These are phyloP conservation scores for Saccopteryx leptura DNA, from an alignment of 2,113 vertebrate genomes.

Conservation along the genomic window DNA sequence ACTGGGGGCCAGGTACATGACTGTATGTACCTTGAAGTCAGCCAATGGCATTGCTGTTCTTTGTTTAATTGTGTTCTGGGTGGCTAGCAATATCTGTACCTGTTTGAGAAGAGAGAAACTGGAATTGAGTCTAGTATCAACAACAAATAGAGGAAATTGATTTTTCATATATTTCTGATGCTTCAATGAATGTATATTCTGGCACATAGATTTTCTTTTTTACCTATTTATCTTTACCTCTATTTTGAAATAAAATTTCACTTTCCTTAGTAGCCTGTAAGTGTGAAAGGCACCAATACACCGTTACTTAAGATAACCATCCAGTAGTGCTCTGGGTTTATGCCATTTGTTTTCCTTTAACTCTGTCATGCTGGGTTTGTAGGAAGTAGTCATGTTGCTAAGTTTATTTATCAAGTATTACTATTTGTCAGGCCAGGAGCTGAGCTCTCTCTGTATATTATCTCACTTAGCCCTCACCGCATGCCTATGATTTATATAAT, in stretches of 20 bases:
- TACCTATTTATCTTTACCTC: neutral
- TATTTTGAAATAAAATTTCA: constrained; percentile 26
- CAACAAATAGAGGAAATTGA: neutral
- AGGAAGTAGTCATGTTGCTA: neutral
- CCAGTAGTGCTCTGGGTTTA: neutral
- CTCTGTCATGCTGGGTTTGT: neutral
- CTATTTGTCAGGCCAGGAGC: neutral
- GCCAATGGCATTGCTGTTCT: neutral
- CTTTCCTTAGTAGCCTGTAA: neutral
- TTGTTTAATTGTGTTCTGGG: neutral
- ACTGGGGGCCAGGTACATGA: neutral
- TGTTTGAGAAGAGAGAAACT: neutral
- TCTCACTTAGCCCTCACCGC: neutral
- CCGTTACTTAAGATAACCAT: constrained; percentile 13
- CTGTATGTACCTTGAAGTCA: neutral
- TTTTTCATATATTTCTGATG: neutral
- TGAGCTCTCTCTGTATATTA: neutral
- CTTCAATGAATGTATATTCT: constrained; percentile 25
- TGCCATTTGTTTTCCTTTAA: constrained; percentile 26
- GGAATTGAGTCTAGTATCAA: neutral
- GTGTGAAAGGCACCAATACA: neutral
- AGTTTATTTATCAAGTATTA: neutral
- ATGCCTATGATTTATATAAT: neutral
- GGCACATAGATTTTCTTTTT: neutral
- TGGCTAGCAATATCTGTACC: neutral